Base-by-base conservation (phyloP, 2,113 vertebrate species). In the Miniopterus natalensis region DNA sequence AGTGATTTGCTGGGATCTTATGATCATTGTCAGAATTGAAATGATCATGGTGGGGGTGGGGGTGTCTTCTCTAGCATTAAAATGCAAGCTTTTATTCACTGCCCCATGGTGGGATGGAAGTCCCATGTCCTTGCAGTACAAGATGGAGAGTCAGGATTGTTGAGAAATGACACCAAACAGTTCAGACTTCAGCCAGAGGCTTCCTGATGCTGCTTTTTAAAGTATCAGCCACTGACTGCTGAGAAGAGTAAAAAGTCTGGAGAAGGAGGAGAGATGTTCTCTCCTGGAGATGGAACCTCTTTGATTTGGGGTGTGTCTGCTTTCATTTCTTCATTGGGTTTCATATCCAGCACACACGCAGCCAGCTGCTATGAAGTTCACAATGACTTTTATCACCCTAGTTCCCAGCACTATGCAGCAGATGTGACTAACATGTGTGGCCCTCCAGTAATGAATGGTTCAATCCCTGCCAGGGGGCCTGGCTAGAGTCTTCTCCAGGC, bases 271-370 rank as follows among this genome's bases (percentile, higher is more conserved):
- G 45, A 42, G 7, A 51, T 15, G 2, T 47, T 89, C 23, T 94
- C 5, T 27, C 21, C 13, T 81, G 25, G 57, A 79, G 42, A 63
- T 74, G 21, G 15, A 45, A 57, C 3, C 18, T 4, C 18, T 93
- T 49, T 61, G 80, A 73, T 70, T 86, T 84, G 55, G 53, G 6
- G 18, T 78, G 40, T 61, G 21, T 11, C 20, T 65, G 23, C 61
- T 95, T 53, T 81, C 42, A 86, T 5, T 83, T 78, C 63, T 78
- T 75, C n/a, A 17, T 18, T 57, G 57, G 49, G 51, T 74, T 92
- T 94, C 90, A 51, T 57, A 73, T 25, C 3, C 36, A 63, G n/a
- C 17, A 90, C 13, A 90, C 3, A 13, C n/a, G 14, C 42, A 78
- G n/a, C 40, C 8, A 47, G 18, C 29, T 25, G 6, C 74, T 61